Evolutionary conservation across 2,113 vertebrate species (phyloP).

Genomic region (Gopherus evgoodei): DNA sequence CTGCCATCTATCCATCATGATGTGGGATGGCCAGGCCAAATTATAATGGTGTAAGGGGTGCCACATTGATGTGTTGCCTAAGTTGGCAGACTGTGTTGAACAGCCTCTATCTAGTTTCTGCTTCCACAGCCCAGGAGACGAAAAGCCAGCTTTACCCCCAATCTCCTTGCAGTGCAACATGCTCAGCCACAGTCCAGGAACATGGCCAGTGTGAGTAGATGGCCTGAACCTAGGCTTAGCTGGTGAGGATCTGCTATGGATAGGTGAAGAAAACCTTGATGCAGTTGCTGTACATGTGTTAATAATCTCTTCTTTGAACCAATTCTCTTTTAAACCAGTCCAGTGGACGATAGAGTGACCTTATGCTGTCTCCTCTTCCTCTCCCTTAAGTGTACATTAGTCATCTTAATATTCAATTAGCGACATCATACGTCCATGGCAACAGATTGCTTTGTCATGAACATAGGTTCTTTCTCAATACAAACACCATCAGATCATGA

Average conservation of each 20-base stretch:
- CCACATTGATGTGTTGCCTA: background rate
- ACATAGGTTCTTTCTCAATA: background rate
- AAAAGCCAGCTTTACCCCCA: background rate
- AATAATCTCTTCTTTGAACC: background rate
- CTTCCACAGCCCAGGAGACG: background rate
- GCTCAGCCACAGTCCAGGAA: background rate
- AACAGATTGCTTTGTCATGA: background rate
- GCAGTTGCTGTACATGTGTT: background rate
- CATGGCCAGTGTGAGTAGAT: background rate
- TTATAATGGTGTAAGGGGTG: background rate
- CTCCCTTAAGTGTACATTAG: background rate
- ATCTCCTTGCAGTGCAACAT: background rate
- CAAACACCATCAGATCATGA: background rate
- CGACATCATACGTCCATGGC: background rate
- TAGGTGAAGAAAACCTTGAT: accelerated
- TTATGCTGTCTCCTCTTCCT: background rate
- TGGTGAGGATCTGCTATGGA: background rate
- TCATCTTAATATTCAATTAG: accelerated
- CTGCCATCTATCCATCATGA: background rate
- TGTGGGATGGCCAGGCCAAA: background rate
- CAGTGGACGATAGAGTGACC: background rate
- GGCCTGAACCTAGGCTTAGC: background rate
- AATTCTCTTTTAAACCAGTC: background rate
- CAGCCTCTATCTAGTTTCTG: too few species aligned
- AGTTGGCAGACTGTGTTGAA: too few species aligned